These are phyloP conservation scores for Schizothorax lantsangensis DNA, from an alignment of 2,797 vertebrate genomes.

Conservation along the genomic window DNA sequence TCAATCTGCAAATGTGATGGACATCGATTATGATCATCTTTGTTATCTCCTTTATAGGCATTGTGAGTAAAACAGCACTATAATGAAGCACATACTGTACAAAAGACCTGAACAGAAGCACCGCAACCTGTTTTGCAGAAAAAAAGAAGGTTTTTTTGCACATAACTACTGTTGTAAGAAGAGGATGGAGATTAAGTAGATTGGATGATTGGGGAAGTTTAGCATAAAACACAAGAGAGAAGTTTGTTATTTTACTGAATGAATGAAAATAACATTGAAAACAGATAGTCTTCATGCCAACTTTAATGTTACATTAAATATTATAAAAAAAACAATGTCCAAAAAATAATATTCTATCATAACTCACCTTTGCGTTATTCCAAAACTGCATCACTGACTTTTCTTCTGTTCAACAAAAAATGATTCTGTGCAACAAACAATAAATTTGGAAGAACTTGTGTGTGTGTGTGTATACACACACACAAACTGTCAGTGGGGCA, in stretches of 20 bases:
- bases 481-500: too few relatives aligned
- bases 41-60: not conserved
- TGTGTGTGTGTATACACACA: too few relatives aligned
- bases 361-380: not conserved
- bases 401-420: too few relatives aligned
- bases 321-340: not conserved
- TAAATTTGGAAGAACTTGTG: not conserved
- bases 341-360: not conserved
- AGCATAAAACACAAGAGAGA: not conserved
- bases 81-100: not conserved
- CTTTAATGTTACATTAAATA: not conserved
- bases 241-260: not conserved
- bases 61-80: not conserved
- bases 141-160: too few relatives aligned
- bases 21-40: not conserved
- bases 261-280: not conserved
- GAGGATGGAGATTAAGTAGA: not conserved
- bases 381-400: not conserved
- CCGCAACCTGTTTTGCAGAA: too few relatives aligned
- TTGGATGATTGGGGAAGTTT: not conserved
- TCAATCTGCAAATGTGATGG: not conserved
- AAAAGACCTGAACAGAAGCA: not conserved
- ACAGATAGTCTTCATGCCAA: not conserved
- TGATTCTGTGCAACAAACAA: not conserved
- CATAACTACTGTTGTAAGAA: not conserved